Evolutionary conservation across 2,888 invertebrate species (phyloP).

Genomic region (Aspidiotus rigidus): DNA sequence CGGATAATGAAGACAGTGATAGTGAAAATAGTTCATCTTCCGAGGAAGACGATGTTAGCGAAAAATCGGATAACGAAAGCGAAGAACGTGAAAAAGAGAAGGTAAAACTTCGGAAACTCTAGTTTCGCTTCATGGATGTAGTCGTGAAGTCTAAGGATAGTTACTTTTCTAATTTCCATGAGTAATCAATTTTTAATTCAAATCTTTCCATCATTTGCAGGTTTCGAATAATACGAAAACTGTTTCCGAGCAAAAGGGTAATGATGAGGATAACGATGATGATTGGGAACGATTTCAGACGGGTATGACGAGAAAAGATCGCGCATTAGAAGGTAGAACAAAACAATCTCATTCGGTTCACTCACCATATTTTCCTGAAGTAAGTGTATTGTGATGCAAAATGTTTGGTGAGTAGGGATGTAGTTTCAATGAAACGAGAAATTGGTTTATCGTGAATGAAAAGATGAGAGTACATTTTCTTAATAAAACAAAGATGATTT

Average conservation of each 20-base stretch:
- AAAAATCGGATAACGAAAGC: conserved; percentile 48
- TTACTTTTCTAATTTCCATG: background rate
- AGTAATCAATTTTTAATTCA: background rate
- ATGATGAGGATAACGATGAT: conserved; percentile 63
- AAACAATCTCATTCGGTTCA: conserved; percentile 94
- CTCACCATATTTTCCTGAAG: conserved; percentile 87
- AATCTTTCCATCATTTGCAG: background rate
- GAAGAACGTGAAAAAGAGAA: conserved; percentile 42
- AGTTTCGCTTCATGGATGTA: background rate
- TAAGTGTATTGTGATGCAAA: conserved; percentile 42
- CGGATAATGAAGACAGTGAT: conserved; percentile 32
- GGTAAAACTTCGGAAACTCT: conserved; percentile 35
- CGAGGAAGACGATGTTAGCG: conserved; percentile 47
- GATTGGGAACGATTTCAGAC: conserved; percentile 93
- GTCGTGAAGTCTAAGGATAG: too few species aligned
- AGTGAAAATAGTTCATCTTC: conserved; percentile 36
- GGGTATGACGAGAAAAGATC: conserved; percentile 74
- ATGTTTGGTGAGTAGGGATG: background rate
- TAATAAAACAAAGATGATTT: too few species aligned
- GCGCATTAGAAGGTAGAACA: conserved; percentile 80
- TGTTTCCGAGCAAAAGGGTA: conserved; percentile 18
- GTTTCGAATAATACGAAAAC: conserved; percentile 12
- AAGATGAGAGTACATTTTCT: too few species aligned
- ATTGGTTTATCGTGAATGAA: too few species aligned
- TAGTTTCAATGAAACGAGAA: too few species aligned